Base-by-base conservation (phyloP, 2,888 invertebrate genomes). In the Parapristionchus giblindavisi region DNA sequence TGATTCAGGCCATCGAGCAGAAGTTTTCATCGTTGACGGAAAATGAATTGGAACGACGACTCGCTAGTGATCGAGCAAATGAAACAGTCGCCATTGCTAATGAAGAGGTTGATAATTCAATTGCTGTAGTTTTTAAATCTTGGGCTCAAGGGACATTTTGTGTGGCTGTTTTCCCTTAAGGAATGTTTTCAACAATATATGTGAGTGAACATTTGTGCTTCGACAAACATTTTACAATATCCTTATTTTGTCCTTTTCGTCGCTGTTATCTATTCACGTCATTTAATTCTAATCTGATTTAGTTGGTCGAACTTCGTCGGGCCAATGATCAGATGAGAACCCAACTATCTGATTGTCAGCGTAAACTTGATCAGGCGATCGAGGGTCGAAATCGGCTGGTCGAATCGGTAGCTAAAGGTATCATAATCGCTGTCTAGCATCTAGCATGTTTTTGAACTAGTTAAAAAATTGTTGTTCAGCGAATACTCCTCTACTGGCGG, bases 401-500 rank as follows among this genome's bases (percentile, higher is more conserved):
- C n/a, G 71, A 56, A 40, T 54, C 43, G 8, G 56, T 56, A 6
- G 71, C 71, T 14, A 36, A 40, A 51, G 71, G 71, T 71, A 29
- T 56, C 56, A 52, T 32, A 5, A 27, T n/a, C 3, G 29, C 17
- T 32, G 8, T 3, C 32, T 27, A 8, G 56, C 56, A 56, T n/a
- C 24, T 52, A 11, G 4, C 21, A 29, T 32, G 56, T 56, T 3
- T 56, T 32, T 56, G 17, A 43, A 43, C 43, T 14, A 43, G 43
- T 43, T 8, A 8, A 43, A 17, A 17, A 8, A 8, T 17, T 56
- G 11, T 38, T 6, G n/a, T 75, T 48, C 63, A 78, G 78, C 78
- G 5, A 77, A 68, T 32, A 76, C 77, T 36, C 78, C 78, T 6
- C 68, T 78, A 2, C 38, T 77, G 40, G 77, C 73, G 34, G 78